A percentile compares a stretch with the other conserved stretches of the same genome.
phyloP scores from a whole-genome alignment of 2,797 vertebrate genomes.

The Aeoliscus strigatus region DNA sequence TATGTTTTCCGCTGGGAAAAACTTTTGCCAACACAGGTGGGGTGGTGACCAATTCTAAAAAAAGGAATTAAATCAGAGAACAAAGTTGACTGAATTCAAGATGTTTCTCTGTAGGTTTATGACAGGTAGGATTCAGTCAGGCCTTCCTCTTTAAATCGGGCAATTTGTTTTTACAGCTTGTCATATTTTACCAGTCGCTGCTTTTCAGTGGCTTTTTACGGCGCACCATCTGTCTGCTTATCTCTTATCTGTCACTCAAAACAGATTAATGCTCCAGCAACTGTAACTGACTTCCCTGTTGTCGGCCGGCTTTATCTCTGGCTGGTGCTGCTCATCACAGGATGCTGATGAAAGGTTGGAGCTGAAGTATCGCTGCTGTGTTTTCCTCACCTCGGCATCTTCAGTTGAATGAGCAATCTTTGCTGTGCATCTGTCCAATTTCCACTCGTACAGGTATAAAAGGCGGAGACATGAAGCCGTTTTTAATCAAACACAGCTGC shows the following conservation, averaged over 20 bases:
- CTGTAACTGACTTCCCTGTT: conserved; percentile 47
- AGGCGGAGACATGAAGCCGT: background rate
- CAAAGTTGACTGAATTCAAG: too few relatives aligned
- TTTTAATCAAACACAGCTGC: conserved; percentile 22
- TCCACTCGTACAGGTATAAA: background rate
- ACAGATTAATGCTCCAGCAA: conserved; percentile 35
- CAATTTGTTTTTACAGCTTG: conserved; percentile 44
- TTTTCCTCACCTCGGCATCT: conserved; percentile 1
- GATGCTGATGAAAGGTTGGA: conserved; percentile 31
- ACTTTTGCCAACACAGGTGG: too few relatives aligned
- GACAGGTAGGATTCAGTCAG: too few relatives aligned
- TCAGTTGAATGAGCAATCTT: conserved; percentile 4
- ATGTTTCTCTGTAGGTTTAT: too few relatives aligned
- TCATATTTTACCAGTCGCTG: conserved; percentile 42
- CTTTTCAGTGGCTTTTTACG: conserved; percentile 27
- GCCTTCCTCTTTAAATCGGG: conserved; percentile 24
- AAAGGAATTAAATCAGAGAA: too few relatives aligned
- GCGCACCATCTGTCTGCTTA: conserved; percentile 26
- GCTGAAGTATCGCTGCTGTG: too few relatives aligned
- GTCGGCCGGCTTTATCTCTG: conserved; percentile 33
- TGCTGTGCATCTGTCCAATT: background rate
- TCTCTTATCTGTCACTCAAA: conserved; percentile 48
- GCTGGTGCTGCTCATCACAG: conserved; percentile 27
- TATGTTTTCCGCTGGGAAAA: too few relatives aligned
- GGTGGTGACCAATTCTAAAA: too few relatives aligned